Evolutionary conservation across 2,797 vertebrate species (phyloP).

Genomic region (Pseudomugil tenellus): DNA sequence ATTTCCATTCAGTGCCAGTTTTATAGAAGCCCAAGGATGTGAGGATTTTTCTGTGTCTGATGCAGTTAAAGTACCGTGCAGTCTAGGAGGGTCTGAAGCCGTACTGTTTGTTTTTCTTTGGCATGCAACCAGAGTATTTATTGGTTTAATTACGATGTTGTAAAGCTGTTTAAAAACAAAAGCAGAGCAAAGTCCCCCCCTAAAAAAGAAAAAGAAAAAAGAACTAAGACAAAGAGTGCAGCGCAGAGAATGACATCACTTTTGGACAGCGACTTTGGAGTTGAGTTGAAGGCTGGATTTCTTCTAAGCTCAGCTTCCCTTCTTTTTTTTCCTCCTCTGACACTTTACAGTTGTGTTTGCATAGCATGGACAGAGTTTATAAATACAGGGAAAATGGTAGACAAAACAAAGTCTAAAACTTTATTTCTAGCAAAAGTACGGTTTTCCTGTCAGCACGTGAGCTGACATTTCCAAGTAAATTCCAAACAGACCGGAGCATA

Average conservation of each 20-base stretch:
- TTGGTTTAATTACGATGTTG: constrained; percentile 60
- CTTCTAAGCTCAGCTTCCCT: constrained; percentile 49
- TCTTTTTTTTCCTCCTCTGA: constrained; percentile 43
- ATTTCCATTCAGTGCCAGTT: constrained; percentile 63
- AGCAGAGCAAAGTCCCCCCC: constrained; percentile 40
- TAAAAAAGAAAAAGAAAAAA: constrained; percentile 55
- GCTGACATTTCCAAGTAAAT: constrained; percentile 50
- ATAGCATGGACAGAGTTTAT: constrained; percentile 62
- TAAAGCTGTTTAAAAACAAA: constrained; percentile 63
- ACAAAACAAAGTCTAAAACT: constrained; percentile 72
- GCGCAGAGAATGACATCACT: constrained; percentile 77
- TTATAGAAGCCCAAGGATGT: constrained; percentile 10
- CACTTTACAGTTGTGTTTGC: constrained; percentile 55
- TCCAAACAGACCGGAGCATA: constrained; percentile 54
- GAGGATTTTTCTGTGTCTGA: constrained; percentile 21
- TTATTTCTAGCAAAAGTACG: constrained; percentile 78
- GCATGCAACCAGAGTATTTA: constrained; percentile 69
- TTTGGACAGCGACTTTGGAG: constrained; percentile 66
- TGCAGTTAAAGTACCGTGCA: constrained; percentile 46
- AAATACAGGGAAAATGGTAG: constrained; percentile 63
- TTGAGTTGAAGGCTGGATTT: constrained; percentile 64
- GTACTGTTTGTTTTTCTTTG: constrained; percentile 58
- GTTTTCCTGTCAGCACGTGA: constrained; percentile 42
- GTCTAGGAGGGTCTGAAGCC: constrained; percentile 37
- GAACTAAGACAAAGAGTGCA: constrained; percentile 73